phyloP scores from a whole-genome alignment of 1,140 invertebrate genomes.

The Caerostris extrusa region DNA sequence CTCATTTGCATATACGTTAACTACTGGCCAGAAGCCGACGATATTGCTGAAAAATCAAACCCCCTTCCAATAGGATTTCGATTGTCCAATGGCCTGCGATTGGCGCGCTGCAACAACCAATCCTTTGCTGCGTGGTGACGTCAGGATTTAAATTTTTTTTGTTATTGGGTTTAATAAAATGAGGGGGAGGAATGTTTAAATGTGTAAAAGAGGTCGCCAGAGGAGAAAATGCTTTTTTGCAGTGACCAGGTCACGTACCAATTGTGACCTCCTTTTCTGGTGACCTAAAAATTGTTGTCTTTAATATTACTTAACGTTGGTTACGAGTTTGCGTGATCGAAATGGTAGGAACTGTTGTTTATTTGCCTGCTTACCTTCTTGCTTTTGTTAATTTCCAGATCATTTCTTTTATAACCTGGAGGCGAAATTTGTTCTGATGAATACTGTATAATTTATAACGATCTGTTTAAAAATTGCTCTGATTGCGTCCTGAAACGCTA shows the following conservation, averaged over 20 bases:
- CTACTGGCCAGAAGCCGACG: slow-evolving; percentile 47
- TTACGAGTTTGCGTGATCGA: slow-evolving; percentile 33
- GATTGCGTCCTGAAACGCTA: not conserved
- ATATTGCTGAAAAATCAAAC: slow-evolving; percentile 31
- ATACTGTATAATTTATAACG: slow-evolving; percentile 21
- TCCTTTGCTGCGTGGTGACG: not conserved
- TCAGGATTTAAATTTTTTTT: slow-evolving; percentile 34
- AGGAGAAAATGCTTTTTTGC: not conserved
- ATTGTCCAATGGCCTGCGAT: slow-evolving; percentile 11
- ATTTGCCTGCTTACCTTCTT: slow-evolving; percentile 19
- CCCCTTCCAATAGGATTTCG: slow-evolving; percentile 36
- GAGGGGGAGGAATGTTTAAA: slow-evolving; percentile 42
- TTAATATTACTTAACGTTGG: slow-evolving; percentile 61
- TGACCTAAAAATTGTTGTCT: slow-evolving; percentile 62
- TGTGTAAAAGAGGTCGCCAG: slow-evolving; percentile 49
- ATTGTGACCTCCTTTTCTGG: slow-evolving; percentile 42
- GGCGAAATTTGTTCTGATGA: not conserved
- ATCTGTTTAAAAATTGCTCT: not conserved
- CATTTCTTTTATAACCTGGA: not conserved
- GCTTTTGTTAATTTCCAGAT: not conserved
- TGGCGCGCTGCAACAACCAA: not conserved
- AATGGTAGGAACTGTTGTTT: slow-evolving; percentile 31
- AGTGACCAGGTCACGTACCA: slow-evolving; percentile 57
- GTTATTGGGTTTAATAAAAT: slow-evolving; percentile 39
- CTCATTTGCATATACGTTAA: slow-evolving; percentile 20